phyloP scores from a whole-genome alignment of 2,113 vertebrate species.

The Ancistrus triradiatus region DNA sequence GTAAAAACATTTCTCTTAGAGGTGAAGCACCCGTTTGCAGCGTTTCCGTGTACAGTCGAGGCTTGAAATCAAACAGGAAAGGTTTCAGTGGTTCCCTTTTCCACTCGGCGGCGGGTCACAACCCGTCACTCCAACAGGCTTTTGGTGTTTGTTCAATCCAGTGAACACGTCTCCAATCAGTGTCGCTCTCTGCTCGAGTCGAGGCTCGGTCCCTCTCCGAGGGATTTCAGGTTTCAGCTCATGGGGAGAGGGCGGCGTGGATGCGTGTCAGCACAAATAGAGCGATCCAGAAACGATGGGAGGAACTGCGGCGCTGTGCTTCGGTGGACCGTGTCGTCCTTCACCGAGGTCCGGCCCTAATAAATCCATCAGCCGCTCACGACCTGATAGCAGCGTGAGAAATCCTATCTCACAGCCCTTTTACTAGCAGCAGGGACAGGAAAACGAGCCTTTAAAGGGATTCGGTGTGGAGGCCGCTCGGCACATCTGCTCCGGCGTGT shows the following conservation, averaged over 20 bases:
- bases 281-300: not conserved
- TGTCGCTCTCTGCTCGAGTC: too few relatives aligned
- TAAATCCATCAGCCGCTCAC: too few relatives aligned
- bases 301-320: not conserved
- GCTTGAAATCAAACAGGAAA: conserved; percentile 12
- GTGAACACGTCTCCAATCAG: conserved; percentile 1
- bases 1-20: too few relatives aligned
- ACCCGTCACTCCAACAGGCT: not conserved
- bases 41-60: not conserved
- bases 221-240: conserved; percentile 57
- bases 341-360: too few relatives aligned
- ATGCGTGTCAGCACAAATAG: conserved; percentile 12
- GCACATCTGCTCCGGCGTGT: conserved; percentile 23
- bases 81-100: not conserved
- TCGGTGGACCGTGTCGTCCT: too few relatives aligned
- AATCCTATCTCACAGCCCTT: conserved; percentile 48
- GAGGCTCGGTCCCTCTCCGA: conserved; percentile 29
- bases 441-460: conserved; percentile 50
- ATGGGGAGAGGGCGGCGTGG: conserved; percentile 17
- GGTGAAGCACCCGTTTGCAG: not conserved
- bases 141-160: not conserved
- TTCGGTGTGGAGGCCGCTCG: conserved; percentile 29
- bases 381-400: not conserved
- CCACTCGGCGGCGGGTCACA: not conserved
- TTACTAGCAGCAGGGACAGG: conserved; percentile 58